Base-by-base conservation (phyloP, 2,888 invertebrate species). In the Teinopalpus imperialis region DNA sequence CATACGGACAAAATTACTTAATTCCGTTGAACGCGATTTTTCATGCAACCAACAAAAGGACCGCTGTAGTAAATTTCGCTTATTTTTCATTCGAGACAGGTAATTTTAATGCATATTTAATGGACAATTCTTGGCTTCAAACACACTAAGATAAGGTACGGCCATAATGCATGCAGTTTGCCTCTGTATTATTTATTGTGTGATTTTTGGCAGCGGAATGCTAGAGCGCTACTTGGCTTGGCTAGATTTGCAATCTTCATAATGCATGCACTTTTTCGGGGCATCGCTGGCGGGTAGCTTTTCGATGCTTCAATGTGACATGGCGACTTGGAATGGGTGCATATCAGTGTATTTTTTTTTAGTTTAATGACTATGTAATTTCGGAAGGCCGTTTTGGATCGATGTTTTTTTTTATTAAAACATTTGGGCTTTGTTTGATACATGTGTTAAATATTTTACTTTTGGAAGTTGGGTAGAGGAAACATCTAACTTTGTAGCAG, bases 41-140 rank as follows among this genome's bases (percentile, higher is more conserved):
- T 62, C 60, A 65, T 51, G 56, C 53, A 48, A 53, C 54, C 62
- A 63, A 63, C 65, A 68, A 70, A 70, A 69, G 66, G 43, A 50
- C 50, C 49, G 44, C 41, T 46, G 39, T 21, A 29, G 51, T 53
- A 62, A 62, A 61, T 57, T 56, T 54, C 54, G 61, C 69, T 69
- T 74, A 79, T 81, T 82, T 81, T 80, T 85, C 74, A 81, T 80
- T 70, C 70, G 57, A 61, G 76, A 69, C 86, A 88, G 88, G 88
- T 88, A 87, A 87, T 88, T 87, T 87, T 87, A 87, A 88, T 88
- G 87, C 85, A 88, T 88, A 87, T 83, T 83, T 87, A 88, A 87
- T 86, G 87, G 86, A 76, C 81, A 73, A 80, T 80, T 86, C 83
- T 88, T 88, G 88, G 88, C 88, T 87, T 88, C 85, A 87, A 87